Conservation (phyloP, 1,140 invertebrate species). For the Drosophila cardini region DNA sequence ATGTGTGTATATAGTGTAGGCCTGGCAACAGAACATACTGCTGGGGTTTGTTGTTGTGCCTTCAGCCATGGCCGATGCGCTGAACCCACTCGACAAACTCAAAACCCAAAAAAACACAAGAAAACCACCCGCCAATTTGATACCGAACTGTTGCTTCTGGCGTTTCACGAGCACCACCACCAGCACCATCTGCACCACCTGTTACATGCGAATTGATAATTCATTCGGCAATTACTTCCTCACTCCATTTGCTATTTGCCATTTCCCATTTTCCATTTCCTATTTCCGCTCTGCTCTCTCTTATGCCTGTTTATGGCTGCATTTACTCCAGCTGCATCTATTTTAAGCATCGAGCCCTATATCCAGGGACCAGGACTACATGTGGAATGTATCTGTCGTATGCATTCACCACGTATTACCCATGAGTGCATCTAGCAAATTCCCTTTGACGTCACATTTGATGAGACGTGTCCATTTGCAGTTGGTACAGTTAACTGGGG, state of each 20-base stretch:
- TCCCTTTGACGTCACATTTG: conserved; percentile 41
- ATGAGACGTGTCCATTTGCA: background rate
- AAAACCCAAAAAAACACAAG: no score
- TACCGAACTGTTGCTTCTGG: conserved; percentile 42
- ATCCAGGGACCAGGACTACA: conserved; percentile 15
- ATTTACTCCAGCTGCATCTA: conserved; percentile 35
- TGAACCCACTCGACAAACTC: background rate
- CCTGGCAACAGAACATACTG: conserved; percentile 34
- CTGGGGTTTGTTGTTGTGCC: conserved; percentile 25
- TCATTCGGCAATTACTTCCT: conserved; percentile 50
- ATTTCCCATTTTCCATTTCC: no score
- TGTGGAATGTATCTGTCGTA: background rate
- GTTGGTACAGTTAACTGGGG: background rate
- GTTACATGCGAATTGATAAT: conserved; percentile 37
- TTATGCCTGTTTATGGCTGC: conserved; percentile 27
- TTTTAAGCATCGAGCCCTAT: conserved; percentile 34
- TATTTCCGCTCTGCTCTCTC: background rate
- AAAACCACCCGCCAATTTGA: background rate
- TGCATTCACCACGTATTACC: background rate
- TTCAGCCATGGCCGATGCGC: conserved; percentile 20
- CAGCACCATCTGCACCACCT: conserved; percentile 32
- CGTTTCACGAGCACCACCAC: background rate
- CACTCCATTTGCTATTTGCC: conserved; percentile 2
- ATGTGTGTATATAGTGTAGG: conserved; percentile 14
- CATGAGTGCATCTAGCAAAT: conserved; percentile 17